A percentile compares a stretch with the other conserved stretches of the same genome.
phyloP scores from a whole-genome alignment of 2,888 invertebrate genomes.

The Mycogona germanica region DNA sequence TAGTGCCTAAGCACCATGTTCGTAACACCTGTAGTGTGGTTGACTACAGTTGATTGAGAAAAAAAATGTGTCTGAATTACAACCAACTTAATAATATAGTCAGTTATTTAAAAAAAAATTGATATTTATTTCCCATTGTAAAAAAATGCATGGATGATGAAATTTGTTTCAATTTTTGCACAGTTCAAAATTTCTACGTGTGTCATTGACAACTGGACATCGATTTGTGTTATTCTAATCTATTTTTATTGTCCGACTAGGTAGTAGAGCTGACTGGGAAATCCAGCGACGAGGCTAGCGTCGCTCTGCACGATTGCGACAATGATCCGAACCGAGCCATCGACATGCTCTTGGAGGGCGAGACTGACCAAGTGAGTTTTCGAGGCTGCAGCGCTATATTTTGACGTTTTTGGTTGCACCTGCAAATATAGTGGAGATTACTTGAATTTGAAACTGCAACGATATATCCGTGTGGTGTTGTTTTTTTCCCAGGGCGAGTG shows the following conservation, averaged over 20 bases:
- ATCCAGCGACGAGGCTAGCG: constrained; percentile 79
- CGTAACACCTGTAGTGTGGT: too few relatives aligned
- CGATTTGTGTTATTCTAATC: too few relatives aligned
- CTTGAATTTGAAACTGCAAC: background rate
- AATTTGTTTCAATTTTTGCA: too few relatives aligned
- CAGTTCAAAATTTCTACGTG: too few relatives aligned
- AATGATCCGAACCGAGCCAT: constrained; percentile 74
- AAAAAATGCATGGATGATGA: too few relatives aligned
- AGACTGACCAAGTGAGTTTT: constrained; percentile 43
- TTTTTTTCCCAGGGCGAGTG: constrained; percentile 54
- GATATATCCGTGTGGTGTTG: background rate
- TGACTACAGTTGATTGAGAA: too few relatives aligned
- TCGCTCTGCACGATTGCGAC: constrained; percentile 86
- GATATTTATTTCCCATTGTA: too few relatives aligned
- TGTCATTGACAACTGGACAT: too few relatives aligned
- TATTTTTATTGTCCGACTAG: constrained; percentile 27
- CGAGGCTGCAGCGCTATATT: background rate
- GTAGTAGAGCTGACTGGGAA: constrained; percentile 83
- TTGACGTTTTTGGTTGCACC: background rate
- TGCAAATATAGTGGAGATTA: background rate
- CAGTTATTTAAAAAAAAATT: too few relatives aligned
- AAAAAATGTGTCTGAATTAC: too few relatives aligned
- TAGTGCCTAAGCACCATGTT: too few relatives aligned
- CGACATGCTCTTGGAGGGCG: constrained; percentile 64
- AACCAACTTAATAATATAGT: too few relatives aligned